These are phyloP conservation scores for Muscicapa comitata DNA, from an alignment of 2,797 vertebrate genomes.

Conservation along the genomic window DNA sequence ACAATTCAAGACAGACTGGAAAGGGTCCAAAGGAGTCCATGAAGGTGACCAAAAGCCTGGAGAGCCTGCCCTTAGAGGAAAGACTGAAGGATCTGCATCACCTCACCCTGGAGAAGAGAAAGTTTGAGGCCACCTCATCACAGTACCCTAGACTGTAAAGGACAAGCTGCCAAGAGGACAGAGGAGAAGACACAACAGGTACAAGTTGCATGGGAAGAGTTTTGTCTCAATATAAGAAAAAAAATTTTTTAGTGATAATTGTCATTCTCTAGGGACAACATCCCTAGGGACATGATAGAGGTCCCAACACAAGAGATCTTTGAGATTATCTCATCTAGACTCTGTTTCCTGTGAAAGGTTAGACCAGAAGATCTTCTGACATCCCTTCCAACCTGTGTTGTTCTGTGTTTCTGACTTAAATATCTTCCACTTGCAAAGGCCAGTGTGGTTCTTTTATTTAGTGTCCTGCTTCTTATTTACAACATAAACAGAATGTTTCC, in stretches of 20 bases:
- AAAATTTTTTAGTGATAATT: not conserved
- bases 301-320: not conserved
- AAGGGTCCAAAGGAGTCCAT: not conserved
- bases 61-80: not conserved
- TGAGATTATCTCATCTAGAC: not conserved
- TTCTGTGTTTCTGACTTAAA: not conserved
- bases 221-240: not conserved
- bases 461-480: not conserved
- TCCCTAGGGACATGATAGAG: not conserved
- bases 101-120: not conserved
- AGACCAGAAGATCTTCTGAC: not conserved
- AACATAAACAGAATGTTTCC: not conserved
- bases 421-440: not conserved
- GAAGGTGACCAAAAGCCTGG: not conserved
- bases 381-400: not conserved
- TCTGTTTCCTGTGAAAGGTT: not conserved
- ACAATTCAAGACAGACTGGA: not conserved
- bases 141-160: not conserved
- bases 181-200: not conserved
- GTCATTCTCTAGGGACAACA: not conserved
- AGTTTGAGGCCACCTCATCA: not conserved
- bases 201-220: not conserved
- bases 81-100: not conserved
- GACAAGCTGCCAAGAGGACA: not conserved
- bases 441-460: fast-evolving